Evolutionary conservation across 2,888 invertebrate genomes (phyloP), one percentile per base, ranked within the genome.

Genomic region (Ecdyonurus torrentis): DNA sequence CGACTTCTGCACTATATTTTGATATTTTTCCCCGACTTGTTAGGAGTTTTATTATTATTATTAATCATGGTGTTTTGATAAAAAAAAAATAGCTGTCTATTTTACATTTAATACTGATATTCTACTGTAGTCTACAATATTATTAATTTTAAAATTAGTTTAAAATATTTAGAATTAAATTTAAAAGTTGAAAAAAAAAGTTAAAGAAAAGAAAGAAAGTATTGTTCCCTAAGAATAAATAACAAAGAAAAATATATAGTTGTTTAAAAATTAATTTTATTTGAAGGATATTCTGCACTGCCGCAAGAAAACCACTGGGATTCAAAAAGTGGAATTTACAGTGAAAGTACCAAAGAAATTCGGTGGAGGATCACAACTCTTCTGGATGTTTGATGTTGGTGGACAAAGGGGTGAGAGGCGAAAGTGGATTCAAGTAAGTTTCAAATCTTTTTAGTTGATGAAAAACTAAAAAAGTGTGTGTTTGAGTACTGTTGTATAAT

Each of bases 331-430:
- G 60, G 84, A 86, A 68, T 89, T 89, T 68, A 80, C 82, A 71
- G 83, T 87, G 15, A 82, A 83, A 74, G 80, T 87, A 5, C 84
- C 87, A 2, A 83, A 81, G 70, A 81, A 81, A 58, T 81, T 84
- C 77, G 86, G 86, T 0, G 85, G 85, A 1, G 86, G 87, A 0
- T 73, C 77, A 3, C 86, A 87, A 69, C 80, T 83, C 24, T 88
- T 89, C 71, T 85, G 85, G 79, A 88, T 91, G 83, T 89, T 84
- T 69, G 91, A 91, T 71, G 91, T 91, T 0, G 91, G 91, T 0
- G 91, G 91, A 0, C 91, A 91, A 72, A 76, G 87, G 63, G 89
- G 89, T 15, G 87, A 89, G 70, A 76, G 90, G 63, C 85, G 85
- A 68, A 89, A 89, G 73, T 91, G 91, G 91, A 89, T 91, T 68